Conservation (phyloP, 2,113 vertebrate genomes). For the Hucho hucho region DNA sequence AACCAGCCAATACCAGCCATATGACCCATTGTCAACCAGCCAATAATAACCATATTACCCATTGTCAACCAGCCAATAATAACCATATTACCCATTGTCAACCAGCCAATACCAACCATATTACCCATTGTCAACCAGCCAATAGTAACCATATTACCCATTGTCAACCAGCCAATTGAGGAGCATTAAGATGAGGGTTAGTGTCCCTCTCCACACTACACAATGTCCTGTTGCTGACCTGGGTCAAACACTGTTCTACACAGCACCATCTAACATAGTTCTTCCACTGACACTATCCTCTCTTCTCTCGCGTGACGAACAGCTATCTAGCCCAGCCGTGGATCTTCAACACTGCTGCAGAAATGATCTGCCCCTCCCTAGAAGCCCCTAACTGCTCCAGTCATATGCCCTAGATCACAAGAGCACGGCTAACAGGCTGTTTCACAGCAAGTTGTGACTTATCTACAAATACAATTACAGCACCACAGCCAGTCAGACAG, state of each 20-base stretch:
- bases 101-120: too few relatives aligned
- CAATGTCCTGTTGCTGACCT: background rate
- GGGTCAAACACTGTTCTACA: background rate
- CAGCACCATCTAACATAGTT: background rate
- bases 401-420: conserved; percentile 37
- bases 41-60: too few relatives aligned
- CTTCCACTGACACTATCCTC: background rate
- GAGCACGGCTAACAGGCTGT: conserved; percentile 7
- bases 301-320: background rate
- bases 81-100: too few relatives aligned
- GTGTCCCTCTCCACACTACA: too few relatives aligned
- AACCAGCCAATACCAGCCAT: too few relatives aligned
- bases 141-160: too few relatives aligned
- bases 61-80: too few relatives aligned
- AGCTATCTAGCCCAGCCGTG: background rate
- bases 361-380: background rate
- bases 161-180: too few relatives aligned
- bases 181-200: too few relatives aligned
- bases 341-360: too few relatives aligned
- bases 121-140: too few relatives aligned
- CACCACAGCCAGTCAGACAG: conserved; percentile 10
- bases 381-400: background rate
- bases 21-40: too few relatives aligned
- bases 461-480: background rate
- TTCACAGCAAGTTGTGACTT: background rate